A percentile compares a stretch with the other conserved stretches of the same genome.
Conservation (phyloP, 2,113 vertebrate genomes). For the Callipepla squamata region DNA sequence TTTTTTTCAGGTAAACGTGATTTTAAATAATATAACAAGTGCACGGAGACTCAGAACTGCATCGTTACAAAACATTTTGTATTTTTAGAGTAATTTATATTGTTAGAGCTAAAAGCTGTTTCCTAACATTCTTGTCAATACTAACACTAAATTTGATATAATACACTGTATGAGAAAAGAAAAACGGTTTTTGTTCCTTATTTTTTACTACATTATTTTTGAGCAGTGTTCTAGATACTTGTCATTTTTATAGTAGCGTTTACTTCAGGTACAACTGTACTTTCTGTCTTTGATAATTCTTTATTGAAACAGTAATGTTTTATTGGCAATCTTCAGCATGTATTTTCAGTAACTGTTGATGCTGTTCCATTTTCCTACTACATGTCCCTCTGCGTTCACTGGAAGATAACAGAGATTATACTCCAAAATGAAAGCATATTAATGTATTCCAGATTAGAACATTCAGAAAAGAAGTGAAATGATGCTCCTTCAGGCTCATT, state of each 20-base stretch:
- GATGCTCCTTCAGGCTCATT: background rate
- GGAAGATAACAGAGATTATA: background rate
- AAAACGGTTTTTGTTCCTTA: background rate
- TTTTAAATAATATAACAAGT: background rate
- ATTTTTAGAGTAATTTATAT: background rate
- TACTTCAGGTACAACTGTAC: background rate
- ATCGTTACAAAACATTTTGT: background rate
- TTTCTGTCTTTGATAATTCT: background rate
- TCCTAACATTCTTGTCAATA: background rate
- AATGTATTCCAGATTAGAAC: background rate
- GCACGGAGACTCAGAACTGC: background rate
- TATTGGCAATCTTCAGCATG: background rate
- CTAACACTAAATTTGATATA: background rate
- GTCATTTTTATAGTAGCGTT: background rate
- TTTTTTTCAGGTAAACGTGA: background rate
- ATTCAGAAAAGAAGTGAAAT: background rate
- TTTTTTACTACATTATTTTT: background rate
- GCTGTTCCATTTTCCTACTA: background rate
- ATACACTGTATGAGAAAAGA: background rate
- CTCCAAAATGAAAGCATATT: background rate
- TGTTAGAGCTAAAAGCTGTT: background rate
- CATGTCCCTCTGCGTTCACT: background rate
- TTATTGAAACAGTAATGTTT: background rate
- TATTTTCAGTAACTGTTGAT: background rate
- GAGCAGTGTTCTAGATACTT: rapidly evolving